Base-by-base conservation (phyloP, 2,113 vertebrate species). In the Ceratotherium simum region DNA sequence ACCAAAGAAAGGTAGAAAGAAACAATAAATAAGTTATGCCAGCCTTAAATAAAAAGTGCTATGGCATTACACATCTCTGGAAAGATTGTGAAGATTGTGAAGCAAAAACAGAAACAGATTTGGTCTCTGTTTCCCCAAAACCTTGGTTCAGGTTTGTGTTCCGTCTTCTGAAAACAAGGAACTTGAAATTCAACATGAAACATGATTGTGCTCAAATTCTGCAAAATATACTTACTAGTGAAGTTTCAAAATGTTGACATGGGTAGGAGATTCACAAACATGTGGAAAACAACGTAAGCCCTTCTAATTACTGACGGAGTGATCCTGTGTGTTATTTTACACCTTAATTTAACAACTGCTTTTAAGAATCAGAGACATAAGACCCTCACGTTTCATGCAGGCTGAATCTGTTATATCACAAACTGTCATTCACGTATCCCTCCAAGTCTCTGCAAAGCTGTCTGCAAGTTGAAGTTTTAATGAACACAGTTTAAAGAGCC, bases 401-500 rank as follows among this genome's bases (percentile, higher is more conserved):
- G 46, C 54, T 88, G 36, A 14, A 42, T 9, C 76, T 13, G 8
- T 76, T 78, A 13, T 62, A 91, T 88, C 48, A 23, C 92, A 72
- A 46, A 76, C 65, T 84, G 75, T 46, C 95, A 48, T 69, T 96
- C 90, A 87, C 60, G 76, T 18, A 13, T 42, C 51, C 25, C 20
- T 56, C 70, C 82, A 48, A 65, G 46, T 42, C 51, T 69, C 81
- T 58, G 23, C 84, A 90, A 93, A 97, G 91, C 96, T 92, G 90
- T 88, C 94, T 54, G 80, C 90, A 73, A 85, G 83, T 65, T 91
- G 90, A 96, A 89, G 95, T 96, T 97, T 95, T 96, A 96, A 98
- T 97, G 95, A 97, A 96, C 96, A 95, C 83, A 72, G 80, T 95
- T 98, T 96, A 93, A 98, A 97, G 96, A 96, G 65, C 80, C 87